Evolutionary conservation across 2,888 invertebrate species (phyloP).

Genomic region (Anaspis maculata): DNA sequence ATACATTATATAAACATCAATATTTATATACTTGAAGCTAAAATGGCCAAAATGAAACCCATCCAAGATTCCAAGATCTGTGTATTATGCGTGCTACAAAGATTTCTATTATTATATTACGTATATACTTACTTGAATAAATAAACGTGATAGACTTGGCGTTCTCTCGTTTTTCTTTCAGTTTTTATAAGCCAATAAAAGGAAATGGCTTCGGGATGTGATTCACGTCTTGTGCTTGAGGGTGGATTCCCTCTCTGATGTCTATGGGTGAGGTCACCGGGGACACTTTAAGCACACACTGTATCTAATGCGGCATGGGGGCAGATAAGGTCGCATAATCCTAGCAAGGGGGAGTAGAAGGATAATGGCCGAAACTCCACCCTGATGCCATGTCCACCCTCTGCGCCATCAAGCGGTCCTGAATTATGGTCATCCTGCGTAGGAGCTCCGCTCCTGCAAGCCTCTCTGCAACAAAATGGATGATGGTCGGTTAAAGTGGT

Average conservation of each 20-base stretch:
- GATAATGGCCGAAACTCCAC: constrained; percentile 15
- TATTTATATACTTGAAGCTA: no score
- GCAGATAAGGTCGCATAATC: constrained; percentile 17
- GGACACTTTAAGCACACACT: constrained; percentile 18
- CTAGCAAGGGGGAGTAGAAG: constrained; percentile 14
- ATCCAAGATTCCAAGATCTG: no score
- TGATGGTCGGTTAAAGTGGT: not conserved
- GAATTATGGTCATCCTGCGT: constrained; percentile 14
- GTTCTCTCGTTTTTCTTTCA: no score
- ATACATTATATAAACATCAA: no score
- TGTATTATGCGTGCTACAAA: no score
- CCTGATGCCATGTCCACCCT: constrained; percentile 9
- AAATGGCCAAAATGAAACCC: no score
- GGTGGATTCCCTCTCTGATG: constrained; percentile 3
- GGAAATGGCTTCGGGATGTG: constrained; percentile 13
- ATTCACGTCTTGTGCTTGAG: constrained; percentile 13
- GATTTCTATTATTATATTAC: no score
- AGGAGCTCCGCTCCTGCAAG: no score
- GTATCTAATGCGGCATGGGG: constrained; percentile 14
- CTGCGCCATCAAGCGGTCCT: constrained; percentile 1
- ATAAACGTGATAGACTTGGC: no score
- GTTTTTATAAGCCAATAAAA: constrained; percentile 12
- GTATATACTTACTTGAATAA: no score
- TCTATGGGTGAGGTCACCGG: constrained; percentile 17
- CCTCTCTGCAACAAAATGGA: constrained; percentile 20